Conservation (phyloP, 2,888 invertebrate genomes). For the Ceraclea dissimilis region DNA sequence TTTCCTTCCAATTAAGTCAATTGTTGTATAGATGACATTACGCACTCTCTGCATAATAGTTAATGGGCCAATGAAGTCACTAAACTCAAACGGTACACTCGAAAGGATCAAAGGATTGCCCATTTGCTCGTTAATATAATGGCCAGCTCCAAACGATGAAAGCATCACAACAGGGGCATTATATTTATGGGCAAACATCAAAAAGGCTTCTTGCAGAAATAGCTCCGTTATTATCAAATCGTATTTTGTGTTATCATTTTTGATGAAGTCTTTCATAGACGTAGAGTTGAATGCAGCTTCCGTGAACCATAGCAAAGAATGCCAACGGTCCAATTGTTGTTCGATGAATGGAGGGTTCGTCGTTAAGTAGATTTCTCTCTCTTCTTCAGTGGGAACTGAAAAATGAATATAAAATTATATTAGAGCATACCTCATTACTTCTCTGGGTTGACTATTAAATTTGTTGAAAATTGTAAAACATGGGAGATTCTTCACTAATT, state of each 20-base stretch:
- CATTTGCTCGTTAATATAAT: conserved; percentile 39
- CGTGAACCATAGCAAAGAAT: conserved; percentile 27
- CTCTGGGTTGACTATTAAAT: no score
- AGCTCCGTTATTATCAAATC: conserved; percentile 40
- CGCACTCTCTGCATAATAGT: conserved; percentile 37
- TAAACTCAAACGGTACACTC: conserved; percentile 39
- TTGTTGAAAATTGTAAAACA: no score
- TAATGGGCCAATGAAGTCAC: conserved; percentile 37
- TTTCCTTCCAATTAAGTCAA: conserved; percentile 32
- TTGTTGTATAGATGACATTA: conserved; percentile 35
- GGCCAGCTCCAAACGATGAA: conserved; percentile 15
- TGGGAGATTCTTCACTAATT: no score
- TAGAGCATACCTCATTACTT: no score
- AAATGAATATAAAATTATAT: background rate
- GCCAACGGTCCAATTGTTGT: conserved; percentile 20
- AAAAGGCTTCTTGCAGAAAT: conserved; percentile 40
- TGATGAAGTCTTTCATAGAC: conserved; percentile 32
- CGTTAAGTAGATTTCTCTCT: conserved; percentile 14
- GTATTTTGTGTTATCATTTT: conserved; percentile 34
- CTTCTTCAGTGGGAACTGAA: conserved; percentile 17
- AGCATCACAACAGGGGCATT: conserved; percentile 37
- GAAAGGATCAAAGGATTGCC: conserved; percentile 43
- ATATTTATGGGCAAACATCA: conserved; percentile 36
- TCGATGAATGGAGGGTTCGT: conserved; percentile 13
- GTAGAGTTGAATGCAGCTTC: conserved; percentile 34